A percentile compares a stretch with the other conserved stretches of the same genome.
Conservation (phyloP, 2,888 invertebrate genomes). For the Polydrusus pterygomalis region DNA sequence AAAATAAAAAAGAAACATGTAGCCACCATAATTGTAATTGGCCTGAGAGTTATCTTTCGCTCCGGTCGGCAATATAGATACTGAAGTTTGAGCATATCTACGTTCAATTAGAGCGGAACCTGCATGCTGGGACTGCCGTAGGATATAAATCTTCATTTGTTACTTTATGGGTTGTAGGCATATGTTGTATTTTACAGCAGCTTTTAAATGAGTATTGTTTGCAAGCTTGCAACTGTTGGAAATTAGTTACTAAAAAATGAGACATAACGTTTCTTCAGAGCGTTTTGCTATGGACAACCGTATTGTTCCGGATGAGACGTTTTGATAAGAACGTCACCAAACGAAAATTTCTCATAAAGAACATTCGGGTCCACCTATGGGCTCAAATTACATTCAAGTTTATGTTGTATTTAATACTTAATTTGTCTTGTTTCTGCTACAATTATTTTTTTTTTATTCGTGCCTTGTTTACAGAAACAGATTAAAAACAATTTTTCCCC, state of each 20-base stretch:
- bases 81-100: constrained; percentile 60
- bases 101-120: constrained; percentile 60
- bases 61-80: constrained; percentile 59
- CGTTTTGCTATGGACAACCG: too few species aligned
- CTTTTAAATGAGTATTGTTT: too few species aligned
- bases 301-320: too few species aligned
- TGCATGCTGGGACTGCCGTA: constrained; percentile 57
- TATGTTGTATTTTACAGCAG: constrained; percentile 23
- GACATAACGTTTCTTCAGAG: too few species aligned
- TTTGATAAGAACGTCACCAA: too few species aligned
- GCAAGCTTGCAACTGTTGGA: too few species aligned
- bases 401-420: too few species aligned
- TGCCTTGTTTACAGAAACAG: background rate
- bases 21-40: constrained; percentile 57
- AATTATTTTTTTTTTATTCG: background rate
- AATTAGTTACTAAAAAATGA: too few species aligned
- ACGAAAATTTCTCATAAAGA: too few species aligned
- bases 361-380: too few species aligned
- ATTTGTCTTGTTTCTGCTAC: too few species aligned
- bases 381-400: too few species aligned
- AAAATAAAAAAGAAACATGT: constrained; percentile 16
- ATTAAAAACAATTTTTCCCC: background rate
- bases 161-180: constrained; percentile 45
- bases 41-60: constrained; percentile 58
- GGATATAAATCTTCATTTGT: constrained; percentile 60